Conservation (phyloP, 2,888 invertebrate species). For the Dorcus parallelipipedus region DNA sequence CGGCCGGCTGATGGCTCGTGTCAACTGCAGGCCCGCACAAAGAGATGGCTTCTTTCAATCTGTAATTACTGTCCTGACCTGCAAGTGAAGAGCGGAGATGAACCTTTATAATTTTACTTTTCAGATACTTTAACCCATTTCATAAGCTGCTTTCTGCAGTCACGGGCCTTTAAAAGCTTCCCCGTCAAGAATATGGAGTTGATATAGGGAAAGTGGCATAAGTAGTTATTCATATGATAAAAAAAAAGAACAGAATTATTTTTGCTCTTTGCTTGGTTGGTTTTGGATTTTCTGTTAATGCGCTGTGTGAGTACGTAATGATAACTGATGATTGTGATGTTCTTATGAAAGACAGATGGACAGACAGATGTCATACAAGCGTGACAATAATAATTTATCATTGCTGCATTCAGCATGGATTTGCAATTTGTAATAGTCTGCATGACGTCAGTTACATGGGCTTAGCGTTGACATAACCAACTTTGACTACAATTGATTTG, state of each 20-base stretch:
- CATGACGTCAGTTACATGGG: no score
- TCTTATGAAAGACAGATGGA: no score
- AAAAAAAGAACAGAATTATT: background rate
- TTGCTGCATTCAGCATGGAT: no score
- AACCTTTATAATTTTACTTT: conserved; percentile 24
- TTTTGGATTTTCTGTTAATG: no score
- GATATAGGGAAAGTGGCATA: background rate
- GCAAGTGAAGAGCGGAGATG: conserved; percentile 35
- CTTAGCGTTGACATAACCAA: no score
- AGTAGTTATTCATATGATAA: background rate
- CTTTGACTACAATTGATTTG: no score
- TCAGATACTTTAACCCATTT: conserved; percentile 2
- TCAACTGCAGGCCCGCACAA: conserved; percentile 43
- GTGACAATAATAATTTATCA: no score
- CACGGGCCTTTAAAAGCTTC: background rate
- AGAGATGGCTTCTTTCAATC: conserved; percentile 45
- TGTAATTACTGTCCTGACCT: conserved; percentile 45
- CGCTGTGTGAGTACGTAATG: no score
- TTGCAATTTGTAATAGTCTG: no score
- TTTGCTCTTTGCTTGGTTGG: no score
- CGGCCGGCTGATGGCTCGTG: conserved; percentile 34
- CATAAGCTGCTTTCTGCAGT: background rate
- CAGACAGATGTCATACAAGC: no score
- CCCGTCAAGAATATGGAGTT: background rate
- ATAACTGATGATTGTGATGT: no score